Evolutionary conservation across 2,113 vertebrate genomes (phyloP), one percentile per base, ranked within the genome.

Genomic region (Dissostichus mawsoni): DNA sequence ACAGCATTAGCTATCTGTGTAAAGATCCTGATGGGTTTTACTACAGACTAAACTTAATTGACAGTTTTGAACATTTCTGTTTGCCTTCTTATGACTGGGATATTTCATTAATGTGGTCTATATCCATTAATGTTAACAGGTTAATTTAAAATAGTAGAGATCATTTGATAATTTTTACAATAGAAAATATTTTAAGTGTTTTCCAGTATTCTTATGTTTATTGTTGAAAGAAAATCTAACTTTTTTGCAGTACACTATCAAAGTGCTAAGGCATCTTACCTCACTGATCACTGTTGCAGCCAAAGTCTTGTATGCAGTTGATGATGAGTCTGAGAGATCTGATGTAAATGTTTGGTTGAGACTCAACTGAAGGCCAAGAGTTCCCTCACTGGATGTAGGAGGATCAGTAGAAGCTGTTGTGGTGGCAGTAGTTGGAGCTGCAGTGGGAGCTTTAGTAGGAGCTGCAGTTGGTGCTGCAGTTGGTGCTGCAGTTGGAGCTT

Each of bases 261-360:
- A 5, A 20, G 3, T 3, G 23, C 5, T 36, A 17, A 36, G 72
- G 8, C 3, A 61, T 69, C 56, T 84, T 84, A 92, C 91, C n/a
- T n/a, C n/a, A n/a, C n/a, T n/a, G n/a, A n/a, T n/a, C n/a, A n/a
- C n/a, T n/a, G n/a, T n/a, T n/a, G n/a, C n/a, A n/a, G n/a, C n/a
- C n/a, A n/a, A n/a, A n/a, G n/a, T n/a, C n/a, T n/a, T n/a, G n/a
- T n/a, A n/a, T n/a, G n/a, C n/a, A n/a, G n/a, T n/a, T n/a, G n/a
- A n/a, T n/a, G n/a, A n/a, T n/a, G n/a, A n/a, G n/a, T n/a, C n/a
- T n/a, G n/a, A n/a, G n/a, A n/a, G n/a, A n/a, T n/a, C n/a, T n/a
- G n/a, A n/a, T n/a, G n/a, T n/a, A n/a, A n/a, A n/a, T n/a, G n/a
- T n/a, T n/a, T n/a, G n/a, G n/a, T n/a, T n/a, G n/a, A n/a, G n/a